These are phyloP conservation scores for Lithophane ornitopus DNA, from an alignment of 2,888 invertebrate species.

Conservation along the genomic window DNA sequence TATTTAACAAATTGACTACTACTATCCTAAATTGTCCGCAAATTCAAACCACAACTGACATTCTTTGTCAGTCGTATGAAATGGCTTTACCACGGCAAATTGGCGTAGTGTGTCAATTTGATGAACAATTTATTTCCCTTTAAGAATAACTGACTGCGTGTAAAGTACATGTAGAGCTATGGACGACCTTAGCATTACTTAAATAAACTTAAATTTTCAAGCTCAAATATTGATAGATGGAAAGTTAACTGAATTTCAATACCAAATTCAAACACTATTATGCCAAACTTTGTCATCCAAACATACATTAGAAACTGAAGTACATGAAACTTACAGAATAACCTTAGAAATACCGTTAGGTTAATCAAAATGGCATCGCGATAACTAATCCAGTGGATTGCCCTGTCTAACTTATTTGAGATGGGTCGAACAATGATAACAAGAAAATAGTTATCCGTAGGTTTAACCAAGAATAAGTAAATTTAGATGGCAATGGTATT, in stretches of 20 bases:
- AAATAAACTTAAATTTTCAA: not conserved
- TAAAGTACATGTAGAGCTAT: too few relatives aligned
- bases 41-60: too few relatives aligned
- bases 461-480: constrained; percentile 31
- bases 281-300: constrained; percentile 26
- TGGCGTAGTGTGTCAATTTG: too few relatives aligned
- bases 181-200: too few relatives aligned
- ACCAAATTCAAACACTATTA: constrained; percentile 26
- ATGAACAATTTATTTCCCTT: too few relatives aligned
- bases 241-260: not conserved
- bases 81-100: too few relatives aligned
- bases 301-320: constrained; percentile 50
- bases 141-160: too few relatives aligned
- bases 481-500: constrained; percentile 40
- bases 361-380: constrained; percentile 65
- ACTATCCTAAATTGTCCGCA: too few relatives aligned
- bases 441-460: constrained; percentile 55
- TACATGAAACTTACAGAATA: constrained; percentile 58
- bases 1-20: too few relatives aligned
- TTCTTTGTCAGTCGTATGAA: too few relatives aligned
- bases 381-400: constrained; percentile 66
- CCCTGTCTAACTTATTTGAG: constrained; percentile 67
- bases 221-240: not conserved
- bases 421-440: constrained; percentile 64
- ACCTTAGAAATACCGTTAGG: constrained; percentile 50